These are phyloP conservation scores for Pelusios castaneus DNA, from an alignment of 2,113 vertebrate species.

Conservation along the genomic window DNA sequence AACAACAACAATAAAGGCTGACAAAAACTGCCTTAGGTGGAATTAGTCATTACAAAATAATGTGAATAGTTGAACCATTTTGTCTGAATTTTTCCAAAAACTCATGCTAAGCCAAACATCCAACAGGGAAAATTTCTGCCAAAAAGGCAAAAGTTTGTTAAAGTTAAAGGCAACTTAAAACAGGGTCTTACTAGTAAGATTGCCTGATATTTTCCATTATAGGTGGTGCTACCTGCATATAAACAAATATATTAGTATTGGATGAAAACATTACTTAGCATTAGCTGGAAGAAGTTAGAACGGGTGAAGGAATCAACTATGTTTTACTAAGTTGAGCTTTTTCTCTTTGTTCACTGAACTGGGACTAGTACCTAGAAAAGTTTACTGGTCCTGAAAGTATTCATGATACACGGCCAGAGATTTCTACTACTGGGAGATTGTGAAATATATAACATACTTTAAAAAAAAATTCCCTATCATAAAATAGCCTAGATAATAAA, in stretches of 20 bases:
- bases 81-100: too few species aligned
- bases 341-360: neutral
- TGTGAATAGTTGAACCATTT: neutral
- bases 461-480: neutral
- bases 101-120: neutral
- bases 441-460: neutral
- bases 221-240: too few species aligned
- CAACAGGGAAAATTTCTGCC: neutral
- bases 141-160: too few species aligned
- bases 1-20: fast-evolving
- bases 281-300: neutral
- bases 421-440: neutral
- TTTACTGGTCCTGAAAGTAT: fast-evolving
- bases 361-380: neutral
- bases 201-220: too few species aligned
- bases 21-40: too few species aligned
- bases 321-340: neutral
- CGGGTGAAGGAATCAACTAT: too few species aligned
- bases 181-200: too few species aligned
- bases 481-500: neutral
- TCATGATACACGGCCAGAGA: neutral
- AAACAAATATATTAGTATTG: too few species aligned
- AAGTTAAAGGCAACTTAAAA: too few species aligned
- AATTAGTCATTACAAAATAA: neutral
- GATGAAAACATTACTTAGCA: too few species aligned